Evolutionary conservation across 2,113 vertebrate species (phyloP).

Genomic region (Todiramphus saurophagus): DNA sequence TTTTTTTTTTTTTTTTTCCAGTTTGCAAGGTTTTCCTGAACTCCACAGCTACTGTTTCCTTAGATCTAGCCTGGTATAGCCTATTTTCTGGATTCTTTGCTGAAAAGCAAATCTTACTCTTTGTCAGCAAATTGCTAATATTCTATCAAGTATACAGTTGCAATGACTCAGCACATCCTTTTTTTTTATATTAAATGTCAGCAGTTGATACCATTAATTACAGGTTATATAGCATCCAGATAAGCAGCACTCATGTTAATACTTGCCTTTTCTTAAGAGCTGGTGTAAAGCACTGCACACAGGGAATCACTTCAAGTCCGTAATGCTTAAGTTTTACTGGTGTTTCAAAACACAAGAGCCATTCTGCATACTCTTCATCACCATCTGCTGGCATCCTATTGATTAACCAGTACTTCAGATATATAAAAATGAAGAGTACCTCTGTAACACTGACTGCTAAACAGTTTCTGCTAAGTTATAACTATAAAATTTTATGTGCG

Average conservation of each 20-base stretch:
- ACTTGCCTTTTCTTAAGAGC: slow-evolving; percentile 5
- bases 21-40: background rate
- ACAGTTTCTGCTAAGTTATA: background rate
- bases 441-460: background rate
- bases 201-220: slow-evolving; percentile 55
- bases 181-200: slow-evolving; percentile 37
- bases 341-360: background rate
- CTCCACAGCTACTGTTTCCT: background rate
- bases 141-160: slow-evolving; percentile 45
- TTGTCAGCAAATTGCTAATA: slow-evolving; percentile 21
- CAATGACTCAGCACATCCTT: slow-evolving; percentile 3
- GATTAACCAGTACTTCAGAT: background rate
- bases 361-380: background rate
- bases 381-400: background rate
- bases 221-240: slow-evolving; percentile 33
- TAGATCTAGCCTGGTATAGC: background rate
- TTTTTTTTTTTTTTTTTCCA: background rate
- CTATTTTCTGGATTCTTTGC: background rate
- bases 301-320: background rate
- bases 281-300: background rate
- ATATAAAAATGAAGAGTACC: background rate
- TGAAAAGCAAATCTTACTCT: background rate
- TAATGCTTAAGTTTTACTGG: background rate
- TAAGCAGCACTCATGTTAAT: slow-evolving; percentile 45
- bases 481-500: background rate